phyloP scores from a whole-genome alignment of 2,797 vertebrate species.

The Xerus rutilus region DNA sequence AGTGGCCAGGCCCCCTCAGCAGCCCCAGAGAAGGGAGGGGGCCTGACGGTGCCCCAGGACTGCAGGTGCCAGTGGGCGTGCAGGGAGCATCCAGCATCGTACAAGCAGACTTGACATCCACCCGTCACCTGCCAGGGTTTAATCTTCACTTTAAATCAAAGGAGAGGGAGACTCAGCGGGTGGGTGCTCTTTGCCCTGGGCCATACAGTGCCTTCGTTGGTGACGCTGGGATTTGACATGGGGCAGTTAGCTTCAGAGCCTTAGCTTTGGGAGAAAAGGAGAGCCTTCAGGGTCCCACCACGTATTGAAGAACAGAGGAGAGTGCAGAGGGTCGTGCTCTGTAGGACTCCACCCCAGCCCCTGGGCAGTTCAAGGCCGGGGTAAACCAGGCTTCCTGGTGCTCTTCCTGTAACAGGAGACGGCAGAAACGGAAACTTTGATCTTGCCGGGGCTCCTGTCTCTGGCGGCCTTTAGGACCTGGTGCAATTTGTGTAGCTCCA shows the following conservation, averaged over 20 bases:
- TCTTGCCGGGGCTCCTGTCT: neutral
- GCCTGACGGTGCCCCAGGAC: neutral
- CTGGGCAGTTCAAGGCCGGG: neutral
- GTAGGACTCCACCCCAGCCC: neutral
- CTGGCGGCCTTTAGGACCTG: neutral
- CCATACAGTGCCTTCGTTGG: neutral
- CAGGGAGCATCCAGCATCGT: neutral
- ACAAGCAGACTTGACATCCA: neutral
- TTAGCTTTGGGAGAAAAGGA: neutral
- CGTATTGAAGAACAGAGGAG: neutral
- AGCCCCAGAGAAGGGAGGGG: neutral
- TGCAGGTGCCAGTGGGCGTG: fast-evolving
- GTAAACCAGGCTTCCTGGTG: neutral
- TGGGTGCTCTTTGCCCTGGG: neutral
- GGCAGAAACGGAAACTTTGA: too few relatives aligned
- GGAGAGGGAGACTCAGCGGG: neutral
- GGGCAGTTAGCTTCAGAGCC: neutral
- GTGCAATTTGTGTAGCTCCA: neutral
- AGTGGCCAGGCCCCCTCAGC: neutral
- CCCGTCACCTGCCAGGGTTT: neutral
- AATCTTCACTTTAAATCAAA: neutral
- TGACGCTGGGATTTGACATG: neutral
- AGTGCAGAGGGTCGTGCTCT: neutral
- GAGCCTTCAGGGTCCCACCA: neutral
- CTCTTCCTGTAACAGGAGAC: neutral